Conservation (phyloP, 2,797 vertebrate species). For the Selene dorsalis region DNA sequence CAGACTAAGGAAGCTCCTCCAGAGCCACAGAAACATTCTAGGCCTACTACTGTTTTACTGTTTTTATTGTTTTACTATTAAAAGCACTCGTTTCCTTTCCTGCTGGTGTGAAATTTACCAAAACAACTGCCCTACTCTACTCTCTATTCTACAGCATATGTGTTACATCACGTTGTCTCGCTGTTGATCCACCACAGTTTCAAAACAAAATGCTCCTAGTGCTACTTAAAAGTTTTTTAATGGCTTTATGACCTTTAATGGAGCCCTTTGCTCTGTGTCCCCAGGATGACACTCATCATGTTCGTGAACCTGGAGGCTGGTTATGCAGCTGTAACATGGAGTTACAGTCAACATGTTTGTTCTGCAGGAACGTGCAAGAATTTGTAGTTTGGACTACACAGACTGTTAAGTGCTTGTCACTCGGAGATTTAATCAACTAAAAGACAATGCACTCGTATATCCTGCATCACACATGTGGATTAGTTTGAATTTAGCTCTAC, state of each 20-base stretch:
- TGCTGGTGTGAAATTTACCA: background rate
- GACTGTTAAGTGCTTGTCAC: background rate
- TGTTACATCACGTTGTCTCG: conserved; percentile 24
- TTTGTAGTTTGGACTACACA: conserved; percentile 5
- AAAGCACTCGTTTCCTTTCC: conserved; percentile 10
- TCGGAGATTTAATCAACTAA: conserved; percentile 7
- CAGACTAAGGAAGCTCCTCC: background rate
- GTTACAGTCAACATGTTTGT: background rate
- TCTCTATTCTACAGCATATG: background rate
- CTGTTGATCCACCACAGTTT: conserved; percentile 17
- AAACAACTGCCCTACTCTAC: conserved; percentile 19
- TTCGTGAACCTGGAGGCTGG: conserved; percentile 5
- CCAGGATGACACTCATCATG: conserved; percentile 2
- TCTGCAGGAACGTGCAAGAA: background rate
- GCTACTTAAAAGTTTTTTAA: conserved; percentile 29
- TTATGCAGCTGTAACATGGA: background rate
- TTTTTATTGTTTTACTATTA: too few species aligned
- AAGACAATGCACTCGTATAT: background rate
- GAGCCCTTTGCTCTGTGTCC: background rate
- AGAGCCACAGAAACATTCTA: background rate
- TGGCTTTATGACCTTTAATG: conserved; percentile 27
- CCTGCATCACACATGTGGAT: background rate
- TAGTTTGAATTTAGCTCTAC: background rate
- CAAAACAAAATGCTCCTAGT: conserved; percentile 8
- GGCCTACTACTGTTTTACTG: too few species aligned